A percentile compares a stretch with the other conserved stretches of the same genome.
Conservation (phyloP, 2,797 vertebrate genomes). For the Sphaeramia orbicularis region DNA sequence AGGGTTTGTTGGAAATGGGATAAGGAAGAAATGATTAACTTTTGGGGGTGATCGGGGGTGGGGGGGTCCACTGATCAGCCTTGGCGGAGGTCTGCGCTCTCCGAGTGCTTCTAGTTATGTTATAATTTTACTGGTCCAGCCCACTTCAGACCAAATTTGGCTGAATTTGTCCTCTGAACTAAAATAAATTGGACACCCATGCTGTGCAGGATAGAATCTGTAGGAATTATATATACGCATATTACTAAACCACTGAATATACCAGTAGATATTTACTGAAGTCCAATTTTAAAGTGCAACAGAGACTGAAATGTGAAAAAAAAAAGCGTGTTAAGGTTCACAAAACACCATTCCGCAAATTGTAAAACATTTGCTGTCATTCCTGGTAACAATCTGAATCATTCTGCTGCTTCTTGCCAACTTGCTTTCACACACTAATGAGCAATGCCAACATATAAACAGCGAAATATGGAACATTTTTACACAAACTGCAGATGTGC, state of each 20-base stretch:
- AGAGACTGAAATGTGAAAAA: constrained; percentile 19
- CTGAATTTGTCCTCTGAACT: too few species aligned
- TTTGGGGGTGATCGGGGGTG: too few species aligned
- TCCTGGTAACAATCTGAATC: constrained; percentile 33
- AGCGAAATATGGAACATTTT: constrained; percentile 28
- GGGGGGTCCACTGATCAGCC: too few species aligned
- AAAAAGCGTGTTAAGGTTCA: constrained; percentile 11
- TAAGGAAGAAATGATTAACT: too few species aligned
- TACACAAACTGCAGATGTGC: constrained; percentile 31
- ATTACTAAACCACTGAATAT: background rate
- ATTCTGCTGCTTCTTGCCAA: constrained; percentile 17
- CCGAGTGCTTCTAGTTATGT: too few species aligned
- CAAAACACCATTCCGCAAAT: constrained; percentile 23
- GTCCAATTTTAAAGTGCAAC: background rate
- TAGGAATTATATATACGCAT: constrained; percentile 1
- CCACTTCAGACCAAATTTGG: too few species aligned
- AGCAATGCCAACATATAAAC: constrained; percentile 41
- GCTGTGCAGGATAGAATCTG: constrained; percentile 39
- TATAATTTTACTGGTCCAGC: too few species aligned
- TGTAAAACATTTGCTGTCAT: constrained; percentile 23
- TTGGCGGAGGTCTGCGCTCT: too few species aligned
- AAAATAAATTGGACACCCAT: too few species aligned
- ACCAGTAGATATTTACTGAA: constrained; percentile 9
- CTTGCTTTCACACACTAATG: constrained; percentile 21
- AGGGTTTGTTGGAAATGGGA: too few species aligned